phyloP scores from a whole-genome alignment of 2,797 vertebrate genomes.

The Macrochelys suwanniensis region DNA sequence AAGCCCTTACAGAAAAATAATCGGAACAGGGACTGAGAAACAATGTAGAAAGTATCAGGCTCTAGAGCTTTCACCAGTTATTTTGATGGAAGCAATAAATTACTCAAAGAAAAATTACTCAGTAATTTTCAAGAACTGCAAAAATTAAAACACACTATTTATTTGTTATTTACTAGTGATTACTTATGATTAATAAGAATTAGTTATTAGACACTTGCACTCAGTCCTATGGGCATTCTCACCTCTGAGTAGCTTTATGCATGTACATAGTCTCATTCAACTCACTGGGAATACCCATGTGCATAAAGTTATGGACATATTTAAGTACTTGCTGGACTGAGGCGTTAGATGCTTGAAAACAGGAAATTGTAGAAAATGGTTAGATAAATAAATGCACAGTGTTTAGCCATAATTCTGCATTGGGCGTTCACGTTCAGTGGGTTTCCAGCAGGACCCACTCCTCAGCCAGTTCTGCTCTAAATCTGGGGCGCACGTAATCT shows the following conservation, averaged over 20 bases:
- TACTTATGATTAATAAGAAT: neutral
- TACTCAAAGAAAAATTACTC: neutral
- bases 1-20: neutral
- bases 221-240: neutral
- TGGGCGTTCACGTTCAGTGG: neutral
- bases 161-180: neutral
- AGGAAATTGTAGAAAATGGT: neutral
- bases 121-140: neutral
- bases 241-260: neutral
- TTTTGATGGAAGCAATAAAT: neutral
- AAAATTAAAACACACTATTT: neutral
- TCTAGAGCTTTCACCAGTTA: fast-evolving
- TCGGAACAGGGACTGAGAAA: neutral
- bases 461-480: neutral
- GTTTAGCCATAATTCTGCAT: neutral
- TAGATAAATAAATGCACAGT: neutral
- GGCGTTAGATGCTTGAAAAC: neutral
- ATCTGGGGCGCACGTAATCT: neutral
- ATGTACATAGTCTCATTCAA: neutral
- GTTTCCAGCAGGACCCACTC: neutral
- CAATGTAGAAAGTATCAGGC: neutral
- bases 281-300: neutral
- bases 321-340: neutral
- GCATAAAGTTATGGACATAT: neutral
- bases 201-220: neutral